phyloP scores from a whole-genome alignment of 2,797 vertebrate genomes.

The Numenius phaeopus region DNA sequence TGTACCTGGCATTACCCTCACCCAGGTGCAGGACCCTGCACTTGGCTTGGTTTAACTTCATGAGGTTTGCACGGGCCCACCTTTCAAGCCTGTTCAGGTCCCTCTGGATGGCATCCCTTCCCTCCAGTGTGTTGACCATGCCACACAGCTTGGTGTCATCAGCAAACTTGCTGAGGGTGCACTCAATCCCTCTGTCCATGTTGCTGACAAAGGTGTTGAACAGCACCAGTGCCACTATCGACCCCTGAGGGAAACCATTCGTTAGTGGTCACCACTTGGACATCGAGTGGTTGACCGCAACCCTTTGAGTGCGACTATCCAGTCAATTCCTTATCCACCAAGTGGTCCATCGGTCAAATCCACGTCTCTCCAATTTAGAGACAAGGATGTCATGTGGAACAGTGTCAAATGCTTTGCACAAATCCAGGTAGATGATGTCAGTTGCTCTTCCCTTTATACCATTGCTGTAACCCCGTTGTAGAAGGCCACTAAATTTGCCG shows the following conservation, averaged over 20 bases:
- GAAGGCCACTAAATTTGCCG: background rate
- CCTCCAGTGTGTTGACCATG: background rate
- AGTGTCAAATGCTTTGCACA: background rate
- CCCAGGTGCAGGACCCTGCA: background rate
- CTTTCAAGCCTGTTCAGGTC: background rate
- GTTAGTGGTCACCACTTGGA: background rate
- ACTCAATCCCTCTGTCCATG: background rate
- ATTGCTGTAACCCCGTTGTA: background rate
- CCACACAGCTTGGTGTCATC: background rate
- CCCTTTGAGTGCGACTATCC: background rate
- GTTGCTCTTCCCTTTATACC: background rate
- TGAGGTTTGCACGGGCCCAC: background rate
- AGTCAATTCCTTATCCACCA: background rate
- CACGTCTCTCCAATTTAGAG: background rate
- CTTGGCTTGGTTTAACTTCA: background rate
- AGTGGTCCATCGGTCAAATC: background rate
- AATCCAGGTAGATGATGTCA: background rate
- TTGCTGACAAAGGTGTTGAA: background rate
- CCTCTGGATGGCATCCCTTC: background rate
- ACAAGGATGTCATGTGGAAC: background rate
- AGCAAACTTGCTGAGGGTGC: background rate
- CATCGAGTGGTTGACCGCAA: background rate
- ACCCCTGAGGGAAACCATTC: background rate
- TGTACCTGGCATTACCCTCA: background rate
- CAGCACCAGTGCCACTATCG: background rate